Percentiles rank a stretch among this genome's conserved stretches.
These are phyloP conservation scores for Phrixothrix hirtus DNA, from an alignment of 2,888 invertebrate species.

Conservation along the genomic window DNA sequence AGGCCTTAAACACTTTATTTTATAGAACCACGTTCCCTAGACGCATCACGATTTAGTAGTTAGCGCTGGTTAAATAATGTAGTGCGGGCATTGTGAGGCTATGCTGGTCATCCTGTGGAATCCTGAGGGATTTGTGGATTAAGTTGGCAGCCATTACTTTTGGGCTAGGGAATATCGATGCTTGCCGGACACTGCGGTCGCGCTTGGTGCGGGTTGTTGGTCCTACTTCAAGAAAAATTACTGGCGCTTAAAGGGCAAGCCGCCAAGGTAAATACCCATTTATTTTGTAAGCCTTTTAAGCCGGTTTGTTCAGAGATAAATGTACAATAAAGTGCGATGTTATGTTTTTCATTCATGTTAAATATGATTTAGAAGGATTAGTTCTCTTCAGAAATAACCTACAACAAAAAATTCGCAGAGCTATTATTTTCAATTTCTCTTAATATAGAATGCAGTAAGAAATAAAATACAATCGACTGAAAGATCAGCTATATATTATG, in stretches of 20 bases:
- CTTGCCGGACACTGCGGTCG: conserved; percentile 44
- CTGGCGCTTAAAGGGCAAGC: conserved; percentile 24
- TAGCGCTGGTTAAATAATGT: conserved; percentile 56
- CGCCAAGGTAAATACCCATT: conserved; percentile 29
- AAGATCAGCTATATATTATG: neutral
- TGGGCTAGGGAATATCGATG: conserved; percentile 47
- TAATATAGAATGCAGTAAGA: no score
- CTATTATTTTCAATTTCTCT: no score
- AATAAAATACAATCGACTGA: neutral
- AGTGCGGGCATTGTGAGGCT: conserved; percentile 52
- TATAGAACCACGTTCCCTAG: conserved; percentile 41
- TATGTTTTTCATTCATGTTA: no score
- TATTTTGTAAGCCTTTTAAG: conserved; percentile 12
- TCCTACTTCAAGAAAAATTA: conserved; percentile 29
- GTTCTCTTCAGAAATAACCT: no score
- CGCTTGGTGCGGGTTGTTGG: conserved; percentile 29
- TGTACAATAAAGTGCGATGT: conserved; percentile 1
- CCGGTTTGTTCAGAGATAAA: conserved; percentile 17
- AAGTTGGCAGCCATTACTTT: conserved; percentile 54
- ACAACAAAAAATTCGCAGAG: no score
- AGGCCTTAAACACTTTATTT: conserved; percentile 42
- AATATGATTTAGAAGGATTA: no score
- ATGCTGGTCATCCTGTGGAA: conserved; percentile 50
- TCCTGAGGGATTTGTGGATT: conserved; percentile 53
- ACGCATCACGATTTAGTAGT: conserved; percentile 54